phyloP scores from a whole-genome alignment of 2,113 vertebrate genomes.

The Crotalus helleri region DNA sequence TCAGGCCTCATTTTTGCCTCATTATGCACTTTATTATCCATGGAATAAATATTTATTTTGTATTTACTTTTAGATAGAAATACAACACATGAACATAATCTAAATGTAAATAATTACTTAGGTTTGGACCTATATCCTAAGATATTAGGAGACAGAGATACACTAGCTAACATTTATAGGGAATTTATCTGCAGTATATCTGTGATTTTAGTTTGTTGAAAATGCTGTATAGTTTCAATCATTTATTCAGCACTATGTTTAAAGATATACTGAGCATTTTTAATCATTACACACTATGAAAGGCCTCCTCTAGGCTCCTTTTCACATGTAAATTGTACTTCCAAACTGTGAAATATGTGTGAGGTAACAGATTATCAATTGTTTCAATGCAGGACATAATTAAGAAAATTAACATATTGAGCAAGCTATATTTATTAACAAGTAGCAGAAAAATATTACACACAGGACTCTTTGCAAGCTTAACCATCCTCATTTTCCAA shows the following conservation, averaged over 20 bases:
- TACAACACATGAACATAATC: rapidly evolving
- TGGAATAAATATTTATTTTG: conserved; percentile 11
- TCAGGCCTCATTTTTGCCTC: neutral
- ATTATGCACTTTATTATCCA: neutral
- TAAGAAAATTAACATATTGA: conserved; percentile 12
- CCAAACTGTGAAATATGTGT: neutral
- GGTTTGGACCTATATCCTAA: neutral
- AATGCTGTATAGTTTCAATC: neutral
- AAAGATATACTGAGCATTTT: conserved; percentile 13
- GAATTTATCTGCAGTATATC: neutral
- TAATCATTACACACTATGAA: neutral
- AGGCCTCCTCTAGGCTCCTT: neutral
- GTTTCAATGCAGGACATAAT: neutral
- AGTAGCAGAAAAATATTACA: neutral
- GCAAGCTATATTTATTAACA: neutral
- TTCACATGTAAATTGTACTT: neutral
- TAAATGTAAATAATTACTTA: neutral
- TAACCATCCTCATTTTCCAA: neutral
- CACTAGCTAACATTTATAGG: neutral
- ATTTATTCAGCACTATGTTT: neutral
- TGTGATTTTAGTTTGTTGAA: conserved; percentile 16
- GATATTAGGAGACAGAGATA: neutral
- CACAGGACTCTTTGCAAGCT: neutral
- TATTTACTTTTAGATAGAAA: neutral
- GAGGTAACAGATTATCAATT: neutral